Conservation (phyloP, 1,140 invertebrate species). For the Bombus haemorrhoidalis region DNA sequence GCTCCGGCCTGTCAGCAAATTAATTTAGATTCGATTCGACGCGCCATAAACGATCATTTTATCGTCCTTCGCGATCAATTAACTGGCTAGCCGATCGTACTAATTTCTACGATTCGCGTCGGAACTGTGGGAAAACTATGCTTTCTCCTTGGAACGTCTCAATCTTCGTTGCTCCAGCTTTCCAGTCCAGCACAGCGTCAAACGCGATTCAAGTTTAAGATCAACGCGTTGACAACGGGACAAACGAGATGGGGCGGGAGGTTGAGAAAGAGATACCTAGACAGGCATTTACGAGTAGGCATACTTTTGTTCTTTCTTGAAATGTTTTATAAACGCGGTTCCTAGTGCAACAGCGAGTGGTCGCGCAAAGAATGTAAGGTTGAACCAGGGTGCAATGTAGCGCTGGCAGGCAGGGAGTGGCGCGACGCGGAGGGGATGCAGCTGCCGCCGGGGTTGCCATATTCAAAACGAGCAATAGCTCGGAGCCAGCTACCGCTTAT, state of each 20-base stretch:
- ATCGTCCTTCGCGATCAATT: constrained; percentile 6
- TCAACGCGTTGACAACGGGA: not conserved
- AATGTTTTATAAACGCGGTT: constrained; percentile 43
- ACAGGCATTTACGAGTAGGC: constrained; percentile 46
- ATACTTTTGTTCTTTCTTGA: constrained; percentile 5
- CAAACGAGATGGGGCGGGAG: not conserved
- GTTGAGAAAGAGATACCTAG: not conserved
- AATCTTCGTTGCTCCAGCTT: not conserved
- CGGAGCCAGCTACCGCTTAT: constrained; percentile 51
- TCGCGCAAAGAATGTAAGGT: constrained; percentile 16
- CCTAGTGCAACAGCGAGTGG: not conserved
- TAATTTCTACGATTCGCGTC: not conserved
- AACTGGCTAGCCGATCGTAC: not conserved
- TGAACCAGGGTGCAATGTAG: not conserved
- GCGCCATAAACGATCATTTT: not conserved
- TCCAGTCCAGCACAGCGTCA: not conserved
- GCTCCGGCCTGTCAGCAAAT: not conserved
- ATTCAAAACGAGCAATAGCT: constrained; percentile 67
- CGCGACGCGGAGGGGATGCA: not conserved
- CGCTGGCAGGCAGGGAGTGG: no score
- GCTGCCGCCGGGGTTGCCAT: constrained; percentile 8
- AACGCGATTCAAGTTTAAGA: constrained; percentile 31
- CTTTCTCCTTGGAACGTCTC: not conserved
- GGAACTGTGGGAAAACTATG: accelerated
- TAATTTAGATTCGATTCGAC: constrained; percentile 19